phyloP scores from a whole-genome alignment of 2,113 vertebrate genomes.

The Tupaia chinensis region DNA sequence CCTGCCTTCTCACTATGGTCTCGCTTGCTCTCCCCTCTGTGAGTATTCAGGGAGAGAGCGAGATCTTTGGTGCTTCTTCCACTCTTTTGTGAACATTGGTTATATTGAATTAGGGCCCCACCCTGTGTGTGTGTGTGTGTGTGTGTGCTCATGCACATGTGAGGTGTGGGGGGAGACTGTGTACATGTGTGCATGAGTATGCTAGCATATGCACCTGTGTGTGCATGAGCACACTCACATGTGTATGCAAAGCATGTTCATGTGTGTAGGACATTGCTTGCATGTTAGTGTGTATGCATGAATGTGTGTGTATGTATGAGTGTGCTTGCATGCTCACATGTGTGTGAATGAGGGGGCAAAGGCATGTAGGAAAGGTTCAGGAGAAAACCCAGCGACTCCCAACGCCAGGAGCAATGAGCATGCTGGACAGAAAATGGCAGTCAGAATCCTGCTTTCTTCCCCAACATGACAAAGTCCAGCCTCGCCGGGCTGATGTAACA shows the following conservation, averaged over 20 bases:
- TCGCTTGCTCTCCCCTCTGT: neutral
- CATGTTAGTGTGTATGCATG: neutral
- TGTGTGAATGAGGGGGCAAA: neutral
- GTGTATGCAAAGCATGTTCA: too few species aligned
- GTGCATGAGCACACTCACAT: too few species aligned
- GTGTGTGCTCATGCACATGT: too few species aligned
- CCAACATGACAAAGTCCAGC: accelerated
- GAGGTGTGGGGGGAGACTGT: too few species aligned
- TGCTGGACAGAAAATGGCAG: neutral
- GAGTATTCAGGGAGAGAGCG: too few species aligned
- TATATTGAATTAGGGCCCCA: neutral
- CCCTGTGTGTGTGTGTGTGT: too few species aligned
- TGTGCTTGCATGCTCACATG: too few species aligned
- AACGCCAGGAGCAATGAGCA: accelerated
- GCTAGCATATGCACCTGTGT: neutral
- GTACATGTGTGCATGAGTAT: too few species aligned
- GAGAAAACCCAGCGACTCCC: neutral
- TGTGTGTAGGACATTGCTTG: neutral
- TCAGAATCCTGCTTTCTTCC: accelerated
- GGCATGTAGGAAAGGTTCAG: neutral
- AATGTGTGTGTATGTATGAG: too few species aligned
- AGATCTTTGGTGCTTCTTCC: neutral
- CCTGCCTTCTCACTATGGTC: neutral
- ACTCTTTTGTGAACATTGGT: neutral
- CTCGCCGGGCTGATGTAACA: neutral